phyloP scores from a whole-genome alignment of 2,888 invertebrate genomes.

The Drosophila limbata region DNA sequence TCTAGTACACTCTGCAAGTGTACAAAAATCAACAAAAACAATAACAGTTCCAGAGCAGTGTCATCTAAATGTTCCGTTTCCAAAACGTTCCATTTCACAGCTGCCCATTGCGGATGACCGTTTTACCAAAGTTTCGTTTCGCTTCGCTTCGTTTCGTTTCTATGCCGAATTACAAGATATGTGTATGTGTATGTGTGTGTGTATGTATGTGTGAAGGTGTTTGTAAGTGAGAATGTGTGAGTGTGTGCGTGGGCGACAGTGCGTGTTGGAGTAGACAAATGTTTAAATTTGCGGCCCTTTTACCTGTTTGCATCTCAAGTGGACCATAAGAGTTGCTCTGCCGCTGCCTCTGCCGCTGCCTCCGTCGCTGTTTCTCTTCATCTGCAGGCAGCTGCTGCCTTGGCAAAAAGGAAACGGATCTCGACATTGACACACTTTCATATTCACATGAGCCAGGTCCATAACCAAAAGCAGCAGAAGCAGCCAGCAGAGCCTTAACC shows the following conservation, averaged over 20 bases:
- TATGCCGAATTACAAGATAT: constrained; percentile 1
- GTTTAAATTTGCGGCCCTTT: constrained; percentile 79
- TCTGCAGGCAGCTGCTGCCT: constrained; percentile 28
- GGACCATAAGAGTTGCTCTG: constrained; percentile 56
- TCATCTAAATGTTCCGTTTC: constrained; percentile 52
- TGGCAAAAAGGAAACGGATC: constrained; percentile 72
- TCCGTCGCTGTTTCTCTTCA: too few relatives aligned
- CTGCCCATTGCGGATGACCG: constrained; percentile 82
- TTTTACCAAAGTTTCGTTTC: constrained; percentile 82
- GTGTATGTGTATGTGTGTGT: constrained; percentile 21
- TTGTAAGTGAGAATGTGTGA: background rate
- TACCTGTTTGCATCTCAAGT: constrained; percentile 81
- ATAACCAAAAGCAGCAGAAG: constrained; percentile 1
- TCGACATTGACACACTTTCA: constrained; percentile 82
- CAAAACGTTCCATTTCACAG: constrained; percentile 44
- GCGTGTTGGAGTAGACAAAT: constrained; percentile 81
- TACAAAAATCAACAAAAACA: background rate
- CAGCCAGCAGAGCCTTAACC: background rate
- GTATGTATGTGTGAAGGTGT: constrained; percentile 18
- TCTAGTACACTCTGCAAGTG: background rate
- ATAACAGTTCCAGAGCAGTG: constrained; percentile 35
- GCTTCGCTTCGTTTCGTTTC: constrained; percentile 14
- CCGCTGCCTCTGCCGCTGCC: constrained; percentile 23
- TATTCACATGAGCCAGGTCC: constrained; percentile 57
- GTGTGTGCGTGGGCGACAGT: constrained; percentile 52